phyloP scores from a whole-genome alignment of 2,797 vertebrate genomes.

The Enteromius treurensis region DNA sequence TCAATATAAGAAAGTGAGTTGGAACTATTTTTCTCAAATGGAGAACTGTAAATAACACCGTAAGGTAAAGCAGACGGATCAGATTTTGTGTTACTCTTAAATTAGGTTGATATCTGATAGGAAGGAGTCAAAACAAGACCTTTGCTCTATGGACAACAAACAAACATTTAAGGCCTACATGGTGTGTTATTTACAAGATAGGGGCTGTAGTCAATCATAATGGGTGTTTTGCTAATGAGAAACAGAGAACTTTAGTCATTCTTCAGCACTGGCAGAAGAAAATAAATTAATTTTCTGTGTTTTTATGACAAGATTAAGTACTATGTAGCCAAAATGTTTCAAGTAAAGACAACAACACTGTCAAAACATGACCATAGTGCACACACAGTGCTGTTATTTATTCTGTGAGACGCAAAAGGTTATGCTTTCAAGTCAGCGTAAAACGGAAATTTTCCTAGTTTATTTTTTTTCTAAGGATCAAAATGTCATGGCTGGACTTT shows the following conservation, averaged over 20 bases:
- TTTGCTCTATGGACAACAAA: not conserved
- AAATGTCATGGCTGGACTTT: not conserved
- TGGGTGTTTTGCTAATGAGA: slow-evolving; percentile 1
- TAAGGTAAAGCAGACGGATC: not conserved
- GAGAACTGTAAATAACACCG: not conserved
- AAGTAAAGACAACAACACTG: no score
- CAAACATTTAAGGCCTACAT: not conserved
- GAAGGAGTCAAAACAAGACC: not conserved
- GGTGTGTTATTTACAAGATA: not conserved
- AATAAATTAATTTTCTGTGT: not conserved
- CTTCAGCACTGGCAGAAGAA: no score
- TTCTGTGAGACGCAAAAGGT: not conserved
- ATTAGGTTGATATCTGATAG: not conserved
- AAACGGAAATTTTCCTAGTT: not conserved
- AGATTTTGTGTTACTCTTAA: not conserved
- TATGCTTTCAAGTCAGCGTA: not conserved
- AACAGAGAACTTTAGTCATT: not conserved
- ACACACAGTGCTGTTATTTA: not conserved
- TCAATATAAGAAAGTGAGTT: not conserved
- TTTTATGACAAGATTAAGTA: not conserved
- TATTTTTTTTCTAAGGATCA: not conserved
- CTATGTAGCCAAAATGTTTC: not conserved
- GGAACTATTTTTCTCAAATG: not conserved
- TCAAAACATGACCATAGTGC: no score
- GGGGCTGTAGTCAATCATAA: no score